A percentile compares a stretch with the other conserved stretches of the same genome.
These are phyloP conservation scores for Aromia moschata DNA, from an alignment of 2,888 invertebrate species.

Conservation along the genomic window DNA sequence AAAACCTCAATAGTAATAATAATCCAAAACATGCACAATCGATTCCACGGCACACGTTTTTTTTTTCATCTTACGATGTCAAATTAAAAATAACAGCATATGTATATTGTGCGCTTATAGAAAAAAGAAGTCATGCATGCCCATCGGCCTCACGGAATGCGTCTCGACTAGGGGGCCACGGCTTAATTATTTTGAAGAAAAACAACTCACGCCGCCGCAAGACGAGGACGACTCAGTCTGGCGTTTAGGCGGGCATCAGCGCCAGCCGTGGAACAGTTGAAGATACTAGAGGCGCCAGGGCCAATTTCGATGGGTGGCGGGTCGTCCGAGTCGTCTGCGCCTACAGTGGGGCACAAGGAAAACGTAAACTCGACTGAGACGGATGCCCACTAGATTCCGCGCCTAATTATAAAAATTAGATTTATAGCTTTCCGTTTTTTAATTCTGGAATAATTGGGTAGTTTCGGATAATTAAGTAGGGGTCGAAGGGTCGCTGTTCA, in stretches of 20 bases:
- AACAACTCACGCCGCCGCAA: constrained; percentile 20
- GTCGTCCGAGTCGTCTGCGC: constrained; percentile 26
- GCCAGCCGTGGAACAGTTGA: constrained; percentile 44
- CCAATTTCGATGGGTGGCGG: constrained; percentile 54
- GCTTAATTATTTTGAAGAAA: constrained; percentile 42
- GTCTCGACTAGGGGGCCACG: constrained; percentile 35
- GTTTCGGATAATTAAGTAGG: too few relatives aligned
- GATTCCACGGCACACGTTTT: too few relatives aligned
- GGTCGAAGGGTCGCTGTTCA: too few relatives aligned
- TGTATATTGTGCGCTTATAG: constrained; percentile 29
- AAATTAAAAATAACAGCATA: too few relatives aligned
- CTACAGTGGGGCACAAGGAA: neutral
- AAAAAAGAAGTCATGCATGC: constrained; percentile 36
- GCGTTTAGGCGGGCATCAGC: constrained; percentile 42
- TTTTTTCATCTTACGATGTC: too few relatives aligned
- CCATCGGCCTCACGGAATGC: constrained; percentile 38
- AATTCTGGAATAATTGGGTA: too few relatives aligned
- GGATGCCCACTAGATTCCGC: too few relatives aligned
- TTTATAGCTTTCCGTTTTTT: too few relatives aligned
- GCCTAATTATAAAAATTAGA: too few relatives aligned
- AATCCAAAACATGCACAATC: too few relatives aligned
- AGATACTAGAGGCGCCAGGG: constrained; percentile 57
- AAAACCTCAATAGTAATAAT: too few relatives aligned
- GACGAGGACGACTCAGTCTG: constrained; percentile 39
- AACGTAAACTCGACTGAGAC: too few relatives aligned